Conservation (phyloP, 2,797 vertebrate species). For the Clarias laeviceps region DNA sequence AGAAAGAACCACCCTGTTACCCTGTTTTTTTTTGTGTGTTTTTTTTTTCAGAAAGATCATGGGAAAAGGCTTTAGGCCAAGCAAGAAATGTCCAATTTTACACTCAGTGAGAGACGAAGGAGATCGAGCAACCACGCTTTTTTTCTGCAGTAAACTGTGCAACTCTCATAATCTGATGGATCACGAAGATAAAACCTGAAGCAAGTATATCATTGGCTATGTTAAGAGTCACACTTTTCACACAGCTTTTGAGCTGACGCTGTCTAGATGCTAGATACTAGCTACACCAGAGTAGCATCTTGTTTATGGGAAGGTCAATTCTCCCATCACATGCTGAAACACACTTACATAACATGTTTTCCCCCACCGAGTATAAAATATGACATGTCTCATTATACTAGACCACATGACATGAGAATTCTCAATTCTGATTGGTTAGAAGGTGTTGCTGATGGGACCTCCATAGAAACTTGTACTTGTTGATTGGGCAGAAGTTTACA, state of each 20-base stretch:
- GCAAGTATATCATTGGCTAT: background rate
- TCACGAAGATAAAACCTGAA: conserved; percentile 7
- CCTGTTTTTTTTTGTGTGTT: too few species aligned
- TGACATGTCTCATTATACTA: background rate
- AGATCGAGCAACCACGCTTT: background rate
- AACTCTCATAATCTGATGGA: background rate
- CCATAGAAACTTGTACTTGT: background rate
- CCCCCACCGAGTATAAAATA: background rate
- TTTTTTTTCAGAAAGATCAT: background rate
- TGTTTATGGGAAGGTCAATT: background rate
- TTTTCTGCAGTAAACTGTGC: background rate
- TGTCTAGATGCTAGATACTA: background rate
- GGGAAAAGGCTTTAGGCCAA: background rate
- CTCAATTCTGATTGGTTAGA: background rate
- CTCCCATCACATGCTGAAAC: background rate
- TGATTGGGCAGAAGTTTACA: background rate
- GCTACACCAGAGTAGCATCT: background rate
- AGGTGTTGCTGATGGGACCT: background rate
- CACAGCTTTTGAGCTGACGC: background rate
- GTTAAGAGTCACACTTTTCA: background rate
- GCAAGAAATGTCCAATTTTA: background rate
- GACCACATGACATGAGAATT: background rate
- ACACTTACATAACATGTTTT: background rate
- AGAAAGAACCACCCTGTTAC: background rate
- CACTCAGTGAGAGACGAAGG: background rate